Conservation (phyloP, 2,113 vertebrate species). For the Cromileptes altivelis region DNA sequence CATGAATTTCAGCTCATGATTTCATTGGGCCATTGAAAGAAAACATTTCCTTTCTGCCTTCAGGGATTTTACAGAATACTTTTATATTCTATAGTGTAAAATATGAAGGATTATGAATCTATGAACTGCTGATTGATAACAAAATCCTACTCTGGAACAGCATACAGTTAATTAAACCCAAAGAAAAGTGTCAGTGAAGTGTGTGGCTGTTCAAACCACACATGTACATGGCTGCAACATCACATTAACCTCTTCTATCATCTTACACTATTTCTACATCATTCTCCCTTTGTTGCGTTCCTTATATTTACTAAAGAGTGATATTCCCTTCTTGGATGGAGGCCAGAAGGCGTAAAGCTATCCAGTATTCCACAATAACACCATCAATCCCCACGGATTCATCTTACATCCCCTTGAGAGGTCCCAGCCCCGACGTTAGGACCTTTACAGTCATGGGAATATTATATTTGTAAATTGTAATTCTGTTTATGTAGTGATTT, state of each 20-base stretch:
- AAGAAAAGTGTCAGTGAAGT: neutral
- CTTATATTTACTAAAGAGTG: neutral
- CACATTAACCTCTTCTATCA: neutral
- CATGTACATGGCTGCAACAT: neutral
- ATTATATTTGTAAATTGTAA: neutral
- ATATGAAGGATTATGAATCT: neutral
- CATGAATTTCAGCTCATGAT: slow-evolving; percentile 67
- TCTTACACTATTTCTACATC: neutral
- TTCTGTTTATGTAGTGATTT: neutral
- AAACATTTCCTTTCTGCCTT: slow-evolving; percentile 16
- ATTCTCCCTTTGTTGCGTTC: neutral
- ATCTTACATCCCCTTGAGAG: neutral
- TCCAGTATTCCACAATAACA: neutral
- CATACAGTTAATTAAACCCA: neutral
- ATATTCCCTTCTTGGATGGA: neutral
- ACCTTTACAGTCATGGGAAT: slow-evolving; percentile 4
- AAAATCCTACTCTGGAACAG: neutral
- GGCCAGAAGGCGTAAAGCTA: neutral
- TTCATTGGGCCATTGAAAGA: slow-evolving; percentile 41
- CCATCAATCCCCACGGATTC: neutral
- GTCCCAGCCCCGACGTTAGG: neutral
- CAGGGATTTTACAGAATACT: slow-evolving; percentile 2
- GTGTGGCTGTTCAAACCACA: slow-evolving; percentile 4
- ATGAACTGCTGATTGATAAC: slow-evolving; percentile 7
- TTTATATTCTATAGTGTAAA: neutral